phyloP scores from a whole-genome alignment of 2,113 vertebrate species.

The Jacana jacana region DNA sequence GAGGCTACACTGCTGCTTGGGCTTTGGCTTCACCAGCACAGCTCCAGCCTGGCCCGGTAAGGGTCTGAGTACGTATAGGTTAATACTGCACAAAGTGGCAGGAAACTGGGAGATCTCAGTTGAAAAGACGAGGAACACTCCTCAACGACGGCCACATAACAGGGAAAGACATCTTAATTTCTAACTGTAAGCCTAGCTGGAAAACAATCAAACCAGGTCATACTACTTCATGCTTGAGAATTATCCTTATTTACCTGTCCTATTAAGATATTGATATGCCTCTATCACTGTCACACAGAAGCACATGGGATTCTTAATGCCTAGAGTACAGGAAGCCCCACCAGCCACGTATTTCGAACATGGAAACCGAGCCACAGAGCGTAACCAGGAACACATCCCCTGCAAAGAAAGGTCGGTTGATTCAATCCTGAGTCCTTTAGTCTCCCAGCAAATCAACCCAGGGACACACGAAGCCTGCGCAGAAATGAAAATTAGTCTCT shows the following conservation, averaged over 20 bases:
- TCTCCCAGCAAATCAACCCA: background rate
- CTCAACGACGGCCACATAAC: background rate
- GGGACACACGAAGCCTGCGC: background rate
- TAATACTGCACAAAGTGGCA: background rate
- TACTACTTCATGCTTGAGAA: background rate
- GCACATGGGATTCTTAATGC: background rate
- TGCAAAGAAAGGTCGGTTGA: conserved; percentile 1
- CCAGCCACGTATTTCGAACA: background rate
- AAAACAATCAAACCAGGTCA: background rate
- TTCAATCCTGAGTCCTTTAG: background rate
- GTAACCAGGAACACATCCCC: background rate
- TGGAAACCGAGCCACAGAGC: background rate
- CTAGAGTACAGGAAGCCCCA: background rate
- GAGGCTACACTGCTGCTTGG: background rate
- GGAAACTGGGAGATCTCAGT: background rate
- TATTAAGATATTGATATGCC: background rate
- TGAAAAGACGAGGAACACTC: background rate
- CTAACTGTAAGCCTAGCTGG: background rate
- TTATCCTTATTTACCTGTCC: background rate
- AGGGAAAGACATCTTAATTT: background rate
- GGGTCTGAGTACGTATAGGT: background rate
- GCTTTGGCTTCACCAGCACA: background rate
- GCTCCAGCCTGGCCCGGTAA: background rate
- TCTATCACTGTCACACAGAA: background rate
- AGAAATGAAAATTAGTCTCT: conserved; percentile 3